Conservation (phyloP, 2,888 invertebrate species). For the Andrena minutula region DNA sequence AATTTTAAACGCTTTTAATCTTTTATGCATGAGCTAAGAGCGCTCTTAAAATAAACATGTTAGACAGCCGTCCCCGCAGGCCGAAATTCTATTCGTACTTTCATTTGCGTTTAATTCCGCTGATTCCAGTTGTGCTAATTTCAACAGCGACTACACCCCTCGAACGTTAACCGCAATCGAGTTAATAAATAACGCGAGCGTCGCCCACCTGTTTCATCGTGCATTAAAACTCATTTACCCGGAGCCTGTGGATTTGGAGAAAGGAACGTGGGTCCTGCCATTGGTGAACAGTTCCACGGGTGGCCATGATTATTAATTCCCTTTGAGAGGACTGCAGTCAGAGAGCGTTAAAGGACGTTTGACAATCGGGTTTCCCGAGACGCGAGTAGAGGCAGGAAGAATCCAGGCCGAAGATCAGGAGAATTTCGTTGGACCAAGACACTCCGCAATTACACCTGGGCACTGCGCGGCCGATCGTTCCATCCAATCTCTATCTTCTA, state of each 20-base stretch:
- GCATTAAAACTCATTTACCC: neutral
- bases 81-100: slow-evolving; percentile 26
- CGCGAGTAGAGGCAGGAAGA: neutral
- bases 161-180: slow-evolving; percentile 10
- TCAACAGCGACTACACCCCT: neutral
- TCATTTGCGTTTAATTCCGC: slow-evolving; percentile 17
- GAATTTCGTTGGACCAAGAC: slow-evolving; percentile 24
- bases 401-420: slow-evolving; percentile 6
- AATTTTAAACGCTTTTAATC: slow-evolving; percentile 50
- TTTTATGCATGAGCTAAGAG: slow-evolving; percentile 51
- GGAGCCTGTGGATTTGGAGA: neutral
- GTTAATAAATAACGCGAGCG: slow-evolving; percentile 10
- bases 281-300: neutral
- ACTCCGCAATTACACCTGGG: slow-evolving; percentile 40
- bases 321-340: slow-evolving; percentile 1
- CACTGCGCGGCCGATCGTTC: neutral
- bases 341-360: neutral
- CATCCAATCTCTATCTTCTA: neutral
- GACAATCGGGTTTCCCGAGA: slow-evolving; percentile 33
- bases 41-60: slow-evolving; percentile 46
- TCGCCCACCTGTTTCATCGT: neutral
- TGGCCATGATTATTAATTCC: slow-evolving; percentile 30
- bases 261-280: neutral
- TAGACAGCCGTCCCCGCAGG: slow-evolving; percentile 11
- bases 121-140: neutral